These are phyloP conservation scores for Cataglyphis albicans DNA, from an alignment of 2,888 invertebrate species.

Conservation along the genomic window DNA sequence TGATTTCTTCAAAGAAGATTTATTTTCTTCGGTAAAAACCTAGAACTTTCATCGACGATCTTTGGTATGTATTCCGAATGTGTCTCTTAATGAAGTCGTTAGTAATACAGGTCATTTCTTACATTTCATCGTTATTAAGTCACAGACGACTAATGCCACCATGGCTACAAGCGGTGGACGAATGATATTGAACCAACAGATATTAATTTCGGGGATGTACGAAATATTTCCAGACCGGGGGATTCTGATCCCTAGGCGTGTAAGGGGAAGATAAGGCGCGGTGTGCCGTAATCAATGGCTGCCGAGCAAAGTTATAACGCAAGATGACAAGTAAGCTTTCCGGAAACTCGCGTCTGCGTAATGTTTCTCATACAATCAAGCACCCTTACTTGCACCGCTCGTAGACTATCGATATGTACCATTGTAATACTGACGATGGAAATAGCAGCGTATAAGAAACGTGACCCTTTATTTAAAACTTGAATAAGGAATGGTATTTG, in stretches of 20 bases:
- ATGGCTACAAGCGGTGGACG: constrained; percentile 72
- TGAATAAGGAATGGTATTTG: not conserved
- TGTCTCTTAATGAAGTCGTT: constrained; percentile 75
- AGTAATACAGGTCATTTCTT: constrained; percentile 69
- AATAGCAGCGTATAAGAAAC: not conserved
- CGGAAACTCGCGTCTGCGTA: constrained; percentile 32
- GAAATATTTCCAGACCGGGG: constrained; percentile 82
- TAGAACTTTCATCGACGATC: not conserved
- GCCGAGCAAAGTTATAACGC: constrained; percentile 74
- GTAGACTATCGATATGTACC: not conserved
- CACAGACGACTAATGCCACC: constrained; percentile 45
- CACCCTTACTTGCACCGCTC: not conserved
- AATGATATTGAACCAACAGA: constrained; percentile 83
- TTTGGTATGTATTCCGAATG: constrained; percentile 54
- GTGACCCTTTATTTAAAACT: not conserved
- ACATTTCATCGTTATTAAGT: constrained; percentile 56
- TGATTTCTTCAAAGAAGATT: not conserved
- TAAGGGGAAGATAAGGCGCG: constrained; percentile 84
- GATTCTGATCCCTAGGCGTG: constrained; percentile 82
- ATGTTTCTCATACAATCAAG: constrained; percentile 21
- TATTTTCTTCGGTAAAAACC: not conserved
- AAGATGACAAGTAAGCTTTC: constrained; percentile 72
- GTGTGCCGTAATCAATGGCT: constrained; percentile 83
- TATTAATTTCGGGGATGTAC: constrained; percentile 85
- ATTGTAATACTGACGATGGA: not conserved